phyloP scores from a whole-genome alignment of 2,113 vertebrate species.

The Stercorarius parasiticus region DNA sequence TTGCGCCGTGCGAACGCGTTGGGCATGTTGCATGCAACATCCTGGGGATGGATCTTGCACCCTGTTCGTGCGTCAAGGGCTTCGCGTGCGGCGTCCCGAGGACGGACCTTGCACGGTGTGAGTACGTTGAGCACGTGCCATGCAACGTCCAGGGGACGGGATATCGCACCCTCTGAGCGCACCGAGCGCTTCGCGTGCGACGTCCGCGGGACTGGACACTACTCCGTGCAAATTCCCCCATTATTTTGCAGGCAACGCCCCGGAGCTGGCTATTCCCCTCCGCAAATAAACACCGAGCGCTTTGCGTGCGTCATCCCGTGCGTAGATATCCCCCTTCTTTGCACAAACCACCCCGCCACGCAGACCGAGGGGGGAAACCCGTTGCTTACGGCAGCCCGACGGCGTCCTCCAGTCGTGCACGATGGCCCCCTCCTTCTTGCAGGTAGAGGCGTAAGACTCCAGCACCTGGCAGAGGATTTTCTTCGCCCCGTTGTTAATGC shows the following conservation, averaged over 20 bases:
- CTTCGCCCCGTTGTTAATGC: slow-evolving; percentile 50
- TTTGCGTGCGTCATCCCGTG: rapidly evolving
- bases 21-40: rapidly evolving
- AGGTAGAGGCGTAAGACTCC: slow-evolving; percentile 53
- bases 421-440: slow-evolving; percentile 23
- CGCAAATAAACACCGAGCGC: not conserved
- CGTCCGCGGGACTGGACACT: no score
- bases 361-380: not conserved
- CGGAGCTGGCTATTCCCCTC: rapidly evolving
- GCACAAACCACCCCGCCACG: rapidly evolving
- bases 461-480: slow-evolving; percentile 72
- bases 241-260: no score
- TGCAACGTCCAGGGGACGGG: no score
- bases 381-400: slow-evolving; percentile 69
- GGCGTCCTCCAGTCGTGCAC: slow-evolving; percentile 73
- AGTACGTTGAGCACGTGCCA: no score
- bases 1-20: no score
- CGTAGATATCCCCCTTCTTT: not conserved
- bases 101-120: no score
- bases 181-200: no score
- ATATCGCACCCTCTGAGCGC: no score
- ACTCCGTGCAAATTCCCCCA: no score
- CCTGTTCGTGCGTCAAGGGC: rapidly evolving
- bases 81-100: rapidly evolving
- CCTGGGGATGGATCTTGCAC: rapidly evolving